phyloP scores from a whole-genome alignment of 2,888 invertebrate species.

The Masnerella sp. region DNA sequence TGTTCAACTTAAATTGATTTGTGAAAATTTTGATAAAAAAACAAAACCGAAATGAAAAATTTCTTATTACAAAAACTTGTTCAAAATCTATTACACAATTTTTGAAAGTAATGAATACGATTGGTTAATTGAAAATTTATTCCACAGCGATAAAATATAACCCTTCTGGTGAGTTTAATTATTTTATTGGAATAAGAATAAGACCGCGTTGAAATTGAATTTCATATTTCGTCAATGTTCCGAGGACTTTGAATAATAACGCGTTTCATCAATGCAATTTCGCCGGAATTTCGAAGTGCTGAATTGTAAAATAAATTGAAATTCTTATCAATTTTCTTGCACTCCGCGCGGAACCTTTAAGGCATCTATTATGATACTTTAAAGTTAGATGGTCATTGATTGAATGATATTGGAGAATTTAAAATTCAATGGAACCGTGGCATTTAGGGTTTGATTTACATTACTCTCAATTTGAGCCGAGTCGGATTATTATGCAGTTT shows the following conservation, averaged over 20 bases:
- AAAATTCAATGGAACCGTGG: conserved; percentile 50
- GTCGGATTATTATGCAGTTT: conserved; percentile 19
- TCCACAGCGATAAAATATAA: no score
- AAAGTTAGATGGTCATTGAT: conserved; percentile 57
- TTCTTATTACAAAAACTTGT: no score
- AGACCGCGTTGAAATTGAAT: conserved; percentile 36
- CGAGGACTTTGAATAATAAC: conserved; percentile 51
- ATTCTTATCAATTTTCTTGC: conserved; percentile 56
- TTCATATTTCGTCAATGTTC: conserved; percentile 48
- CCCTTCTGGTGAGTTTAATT: conserved; percentile 34
- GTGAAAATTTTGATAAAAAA: no score
- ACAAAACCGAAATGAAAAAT: no score
- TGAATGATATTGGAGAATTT: conserved; percentile 55
- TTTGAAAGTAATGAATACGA: no score
- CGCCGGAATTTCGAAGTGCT: conserved; percentile 48
- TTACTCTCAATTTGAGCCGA: conserved; percentile 25
- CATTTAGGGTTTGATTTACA: conserved; percentile 51
- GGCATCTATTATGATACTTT: conserved; percentile 55
- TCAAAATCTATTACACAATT: no score
- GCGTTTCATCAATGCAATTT: conserved; percentile 55
- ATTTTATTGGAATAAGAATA: conserved; percentile 46
- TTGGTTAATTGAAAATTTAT: no score
- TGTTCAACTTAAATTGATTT: no score
- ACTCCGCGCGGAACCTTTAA: conserved; percentile 46
- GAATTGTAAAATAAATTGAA: conserved; percentile 44